A percentile compares a stretch with the other conserved stretches of the same genome.
These are phyloP conservation scores for Otolemur garnettii DNA, from an alignment of 2,113 vertebrate species.

Conservation along the genomic window DNA sequence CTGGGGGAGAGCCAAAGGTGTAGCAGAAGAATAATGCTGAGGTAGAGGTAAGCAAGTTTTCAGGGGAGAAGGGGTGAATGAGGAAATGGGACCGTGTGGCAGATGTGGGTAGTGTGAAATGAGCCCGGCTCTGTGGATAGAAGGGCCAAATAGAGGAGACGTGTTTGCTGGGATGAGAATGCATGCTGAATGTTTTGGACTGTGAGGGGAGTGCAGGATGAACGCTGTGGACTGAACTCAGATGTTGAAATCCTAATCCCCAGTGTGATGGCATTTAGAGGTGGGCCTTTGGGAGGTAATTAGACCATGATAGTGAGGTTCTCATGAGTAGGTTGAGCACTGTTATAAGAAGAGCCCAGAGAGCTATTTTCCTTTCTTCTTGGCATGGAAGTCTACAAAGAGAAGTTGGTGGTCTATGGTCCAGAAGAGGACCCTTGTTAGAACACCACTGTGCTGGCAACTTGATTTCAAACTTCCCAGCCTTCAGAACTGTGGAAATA, in stretches of 20 bases:
- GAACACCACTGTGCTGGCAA: neutral
- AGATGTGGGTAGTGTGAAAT: too few relatives aligned
- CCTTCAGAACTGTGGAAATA: neutral
- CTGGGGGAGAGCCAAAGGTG: neutral
- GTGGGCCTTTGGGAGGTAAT: neutral
- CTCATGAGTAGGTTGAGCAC: neutral
- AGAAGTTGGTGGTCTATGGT: neutral
- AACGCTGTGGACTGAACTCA: neutral
- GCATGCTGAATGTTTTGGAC: fast-evolving
- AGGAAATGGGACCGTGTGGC: neutral
- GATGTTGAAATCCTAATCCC: neutral
- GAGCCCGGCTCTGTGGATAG: neutral
- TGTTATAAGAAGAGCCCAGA: neutral
- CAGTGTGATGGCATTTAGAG: neutral
- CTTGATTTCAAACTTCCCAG: neutral
- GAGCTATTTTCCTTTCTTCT: neutral
- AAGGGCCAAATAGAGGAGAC: neutral
- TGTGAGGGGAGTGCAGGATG: too few relatives aligned
- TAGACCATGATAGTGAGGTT: neutral
- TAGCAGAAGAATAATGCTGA: neutral
- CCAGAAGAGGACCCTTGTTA: neutral
- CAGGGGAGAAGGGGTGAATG: neutral
- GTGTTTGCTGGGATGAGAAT: too few relatives aligned
- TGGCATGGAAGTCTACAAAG: neutral
- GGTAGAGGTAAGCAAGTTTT: neutral